Evolutionary conservation across 1,140 invertebrate species (phyloP), one percentile per base, ranked within the genome.

Genomic region (Cotesia vestalis): DNA sequence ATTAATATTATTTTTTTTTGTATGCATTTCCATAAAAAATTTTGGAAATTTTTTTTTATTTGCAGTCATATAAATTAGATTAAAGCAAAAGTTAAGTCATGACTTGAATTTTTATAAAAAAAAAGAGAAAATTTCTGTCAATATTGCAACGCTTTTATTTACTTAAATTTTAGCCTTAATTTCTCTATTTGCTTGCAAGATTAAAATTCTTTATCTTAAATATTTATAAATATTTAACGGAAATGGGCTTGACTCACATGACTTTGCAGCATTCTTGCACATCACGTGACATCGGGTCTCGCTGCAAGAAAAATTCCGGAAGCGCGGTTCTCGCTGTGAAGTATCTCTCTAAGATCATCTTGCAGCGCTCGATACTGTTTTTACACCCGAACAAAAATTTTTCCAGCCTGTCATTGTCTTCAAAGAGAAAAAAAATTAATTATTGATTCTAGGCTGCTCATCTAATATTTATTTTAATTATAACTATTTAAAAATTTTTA

Each of bases 331-430:
- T 81, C 0, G 83, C 83, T 34, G 84, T 87, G 66, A 83, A 87
- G 59, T 88, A 87, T 76, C 85, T 83, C 73, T 89, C 88, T 27
- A 89, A 69, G 71, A 88, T 87, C 34, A 80, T 72, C 77, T 89
- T 89, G 38, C 88, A 88, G 59, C 83, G 80, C 57, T 89, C 88
- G 6, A 88, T 69, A 59, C 85, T 89, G 74, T 88, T 89, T 76
- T 89, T 89, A 73, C 88, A 88, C 2, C 88, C 85, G 51, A 88
- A 88, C n/a, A 89, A 77, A 76, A 88, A 89, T 35, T 81, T 79
- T 27, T 86, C 82, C 12, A 89, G 75, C 70, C 84, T 84, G 9
- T 71, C 75, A 17, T 89, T 86, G 75, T 89, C 88, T 89, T 78
- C 12, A 81, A 78, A 55, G 62, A 55, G 4, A 52, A 14, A 14